phyloP scores from a whole-genome alignment of 2,797 vertebrate species.

The Sciurus vulgaris region DNA sequence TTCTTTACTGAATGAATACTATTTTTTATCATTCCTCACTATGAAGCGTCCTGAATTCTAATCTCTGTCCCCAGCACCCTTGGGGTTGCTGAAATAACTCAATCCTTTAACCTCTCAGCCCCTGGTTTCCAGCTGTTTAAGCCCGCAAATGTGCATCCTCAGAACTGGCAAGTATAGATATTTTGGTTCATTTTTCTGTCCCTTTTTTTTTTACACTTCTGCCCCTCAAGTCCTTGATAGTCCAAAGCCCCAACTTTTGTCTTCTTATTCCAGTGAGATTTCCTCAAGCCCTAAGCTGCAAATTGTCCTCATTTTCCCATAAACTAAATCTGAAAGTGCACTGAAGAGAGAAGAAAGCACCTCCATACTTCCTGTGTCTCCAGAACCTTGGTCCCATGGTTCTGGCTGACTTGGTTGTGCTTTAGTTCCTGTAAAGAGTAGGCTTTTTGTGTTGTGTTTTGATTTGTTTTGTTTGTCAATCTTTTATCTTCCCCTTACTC shows the following conservation, averaged over 20 bases:
- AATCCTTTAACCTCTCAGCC: neutral
- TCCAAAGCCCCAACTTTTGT: neutral
- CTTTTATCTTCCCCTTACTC: neutral
- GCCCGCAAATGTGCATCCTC: neutral
- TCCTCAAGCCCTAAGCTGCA: neutral
- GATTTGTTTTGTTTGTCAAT: neutral
- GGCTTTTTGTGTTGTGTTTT: too few relatives aligned
- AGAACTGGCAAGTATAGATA: neutral
- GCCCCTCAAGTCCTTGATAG: neutral
- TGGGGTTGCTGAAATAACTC: neutral
- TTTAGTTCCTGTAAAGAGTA: neutral
- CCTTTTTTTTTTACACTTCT: neutral
- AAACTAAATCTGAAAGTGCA: neutral
- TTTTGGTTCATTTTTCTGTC: slow-evolving; percentile 22
- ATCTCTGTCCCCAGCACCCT: neutral
- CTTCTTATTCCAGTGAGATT: neutral
- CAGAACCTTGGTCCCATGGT: neutral
- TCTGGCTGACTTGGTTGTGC: neutral
- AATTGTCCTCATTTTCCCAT: neutral
- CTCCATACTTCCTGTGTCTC: neutral
- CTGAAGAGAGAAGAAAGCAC: neutral
- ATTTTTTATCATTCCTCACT: too few relatives aligned
- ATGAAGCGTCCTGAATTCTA: neutral
- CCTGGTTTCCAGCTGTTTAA: neutral
- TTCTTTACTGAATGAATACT: too few relatives aligned